Conservation (phyloP, 1,140 invertebrate genomes). For the Streblospio benedicti region DNA sequence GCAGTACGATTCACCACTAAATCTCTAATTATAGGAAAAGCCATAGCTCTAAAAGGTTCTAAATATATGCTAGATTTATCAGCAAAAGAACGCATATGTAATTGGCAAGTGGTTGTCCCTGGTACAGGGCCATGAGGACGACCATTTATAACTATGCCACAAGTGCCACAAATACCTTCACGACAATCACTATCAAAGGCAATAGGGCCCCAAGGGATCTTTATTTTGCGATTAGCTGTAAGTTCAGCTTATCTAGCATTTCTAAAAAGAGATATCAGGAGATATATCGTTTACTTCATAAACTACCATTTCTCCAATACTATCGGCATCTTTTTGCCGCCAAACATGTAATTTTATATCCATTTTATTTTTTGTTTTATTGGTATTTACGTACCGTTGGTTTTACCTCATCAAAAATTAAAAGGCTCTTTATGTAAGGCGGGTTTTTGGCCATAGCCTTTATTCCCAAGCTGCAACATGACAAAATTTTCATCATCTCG, state of each 20-base stretch:
- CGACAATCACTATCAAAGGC: background rate
- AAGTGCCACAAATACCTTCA: background rate
- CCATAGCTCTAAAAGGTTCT: background rate
- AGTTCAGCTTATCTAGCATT: background rate
- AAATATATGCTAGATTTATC: background rate
- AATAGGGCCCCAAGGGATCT: no score
- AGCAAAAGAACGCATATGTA: background rate
- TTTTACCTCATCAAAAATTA: no score
- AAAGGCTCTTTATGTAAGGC: no score
- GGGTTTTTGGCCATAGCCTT: no score
- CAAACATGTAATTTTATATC: no score
- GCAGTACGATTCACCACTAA: background rate
- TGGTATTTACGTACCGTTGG: no score
- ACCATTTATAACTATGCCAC: background rate
- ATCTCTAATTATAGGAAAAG: background rate
- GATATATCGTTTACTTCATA: background rate
- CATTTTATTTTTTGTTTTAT: no score
- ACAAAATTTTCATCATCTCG: no score
- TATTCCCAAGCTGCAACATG: no score
- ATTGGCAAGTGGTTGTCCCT: background rate
- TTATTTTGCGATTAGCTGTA: background rate
- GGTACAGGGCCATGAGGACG: background rate
- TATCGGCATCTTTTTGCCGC: no score
- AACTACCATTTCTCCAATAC: background rate
- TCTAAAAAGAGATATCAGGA: conserved; percentile 2